Conservation (phyloP, 2,113 vertebrate species). For the Myiozetetes cayanensis region DNA sequence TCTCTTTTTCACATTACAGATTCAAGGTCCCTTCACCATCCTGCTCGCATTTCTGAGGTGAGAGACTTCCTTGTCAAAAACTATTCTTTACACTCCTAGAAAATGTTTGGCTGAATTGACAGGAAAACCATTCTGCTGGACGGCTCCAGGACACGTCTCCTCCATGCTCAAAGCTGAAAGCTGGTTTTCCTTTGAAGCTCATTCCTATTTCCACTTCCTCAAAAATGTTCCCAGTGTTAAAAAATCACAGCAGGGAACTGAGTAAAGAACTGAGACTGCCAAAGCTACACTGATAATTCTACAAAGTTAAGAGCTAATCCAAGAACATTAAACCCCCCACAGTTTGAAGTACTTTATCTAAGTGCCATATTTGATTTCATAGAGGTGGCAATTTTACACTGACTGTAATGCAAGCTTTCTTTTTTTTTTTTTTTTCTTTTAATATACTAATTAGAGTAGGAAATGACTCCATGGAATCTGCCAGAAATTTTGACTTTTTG, state of each 20-base stretch:
- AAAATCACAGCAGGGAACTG: neutral
- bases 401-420: neutral
- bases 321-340: neutral
- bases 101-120: neutral
- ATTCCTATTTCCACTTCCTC: neutral
- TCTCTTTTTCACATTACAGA: neutral
- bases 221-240: neutral
- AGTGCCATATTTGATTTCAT: neutral
- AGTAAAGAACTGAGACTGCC: neutral
- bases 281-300: neutral
- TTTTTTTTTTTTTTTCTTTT: neutral
- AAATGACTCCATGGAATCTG: neutral
- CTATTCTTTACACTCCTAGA: neutral
- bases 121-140: neutral
- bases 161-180: neutral
- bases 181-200: neutral
- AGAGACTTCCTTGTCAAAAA: neutral
- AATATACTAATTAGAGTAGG: neutral
- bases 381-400: neutral
- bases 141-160: neutral
- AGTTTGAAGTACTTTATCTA: neutral
- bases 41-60: neutral
- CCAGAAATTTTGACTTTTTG: neutral
- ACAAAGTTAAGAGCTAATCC: neutral
- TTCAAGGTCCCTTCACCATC: neutral